These are phyloP conservation scores for Trachemys scripta DNA, from an alignment of 2,113 vertebrate genomes.

Conservation along the genomic window DNA sequence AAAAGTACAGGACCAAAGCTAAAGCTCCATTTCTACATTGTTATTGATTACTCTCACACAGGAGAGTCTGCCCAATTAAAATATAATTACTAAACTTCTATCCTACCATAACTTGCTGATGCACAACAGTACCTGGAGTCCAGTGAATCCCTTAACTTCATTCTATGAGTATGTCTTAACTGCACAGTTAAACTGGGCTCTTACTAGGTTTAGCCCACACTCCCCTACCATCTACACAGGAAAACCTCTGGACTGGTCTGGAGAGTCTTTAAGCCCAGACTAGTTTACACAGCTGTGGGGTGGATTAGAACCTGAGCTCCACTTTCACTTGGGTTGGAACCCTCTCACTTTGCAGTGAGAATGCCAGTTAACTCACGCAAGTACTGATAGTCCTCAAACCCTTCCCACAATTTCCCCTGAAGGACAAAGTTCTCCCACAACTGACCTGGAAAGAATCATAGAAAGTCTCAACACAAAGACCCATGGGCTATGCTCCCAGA, in stretches of 20 bases:
- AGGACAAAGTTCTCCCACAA: not conserved
- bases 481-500: not conserved
- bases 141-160: not conserved
- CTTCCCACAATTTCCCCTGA: not conserved
- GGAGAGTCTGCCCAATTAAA: slow-evolving; percentile 16
- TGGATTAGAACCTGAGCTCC: not conserved
- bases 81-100: not conserved
- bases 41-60: slow-evolving; percentile 2
- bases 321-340: not conserved
- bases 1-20: not conserved
- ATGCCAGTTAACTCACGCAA: not conserved
- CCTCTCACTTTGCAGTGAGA: not conserved
- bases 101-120: not conserved
- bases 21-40: slow-evolving; percentile 1
- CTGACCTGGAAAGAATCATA: not conserved
- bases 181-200: not conserved
- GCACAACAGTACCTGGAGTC: not conserved
- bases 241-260: not conserved
- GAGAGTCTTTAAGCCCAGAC: not conserved
- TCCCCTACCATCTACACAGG: not conserved
- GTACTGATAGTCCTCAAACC: not conserved
- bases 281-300: not conserved
- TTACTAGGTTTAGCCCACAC: not conserved
- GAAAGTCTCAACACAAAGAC: not conserved
- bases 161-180: not conserved